These are phyloP conservation scores for Henicopernis longicauda DNA, from an alignment of 2,113 vertebrate genomes.

Conservation along the genomic window DNA sequence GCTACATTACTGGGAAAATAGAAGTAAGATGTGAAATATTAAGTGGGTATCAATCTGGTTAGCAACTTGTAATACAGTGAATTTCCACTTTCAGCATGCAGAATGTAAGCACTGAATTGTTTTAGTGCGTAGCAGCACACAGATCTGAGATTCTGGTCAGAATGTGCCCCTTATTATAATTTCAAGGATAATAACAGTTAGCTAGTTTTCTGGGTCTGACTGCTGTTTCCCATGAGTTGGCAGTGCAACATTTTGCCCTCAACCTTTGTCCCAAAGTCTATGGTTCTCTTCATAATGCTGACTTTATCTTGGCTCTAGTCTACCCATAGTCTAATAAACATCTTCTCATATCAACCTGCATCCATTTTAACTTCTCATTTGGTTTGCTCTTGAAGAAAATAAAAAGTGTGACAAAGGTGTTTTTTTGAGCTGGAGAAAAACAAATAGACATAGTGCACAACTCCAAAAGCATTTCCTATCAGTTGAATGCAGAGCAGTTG, in stretches of 20 bases:
- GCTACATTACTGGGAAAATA: not conserved
- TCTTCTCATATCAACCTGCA: not conserved
- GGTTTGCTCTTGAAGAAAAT: not conserved
- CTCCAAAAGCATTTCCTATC: conserved; percentile 12
- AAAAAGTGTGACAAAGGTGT: not conserved
- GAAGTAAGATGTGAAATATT: conserved; percentile 14
- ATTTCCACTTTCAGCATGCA: not conserved
- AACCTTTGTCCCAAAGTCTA: conserved; percentile 49
- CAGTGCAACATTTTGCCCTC: not conserved
- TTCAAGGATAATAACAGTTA: not conserved
- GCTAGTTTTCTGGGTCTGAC: not conserved
- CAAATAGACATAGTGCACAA: not conserved
- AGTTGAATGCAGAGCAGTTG: not conserved
- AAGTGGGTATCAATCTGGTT: not conserved
- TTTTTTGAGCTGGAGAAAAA: not conserved
- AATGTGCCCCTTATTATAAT: not conserved
- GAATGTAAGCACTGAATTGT: conserved; percentile 14
- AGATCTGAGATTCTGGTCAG: not conserved
- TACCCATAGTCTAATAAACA: not conserved
- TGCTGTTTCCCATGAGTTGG: conserved; percentile 9
- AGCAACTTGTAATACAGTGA: not conserved
- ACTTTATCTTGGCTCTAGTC: conserved; percentile 14
- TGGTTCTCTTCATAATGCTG: conserved; percentile 24
- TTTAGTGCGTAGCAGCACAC: not conserved
- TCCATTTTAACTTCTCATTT: not conserved